A percentile compares a stretch with the other conserved stretches of the same genome.
These are phyloP conservation scores for Picus viridis DNA, from an alignment of 2,797 vertebrate species.

Conservation along the genomic window DNA sequence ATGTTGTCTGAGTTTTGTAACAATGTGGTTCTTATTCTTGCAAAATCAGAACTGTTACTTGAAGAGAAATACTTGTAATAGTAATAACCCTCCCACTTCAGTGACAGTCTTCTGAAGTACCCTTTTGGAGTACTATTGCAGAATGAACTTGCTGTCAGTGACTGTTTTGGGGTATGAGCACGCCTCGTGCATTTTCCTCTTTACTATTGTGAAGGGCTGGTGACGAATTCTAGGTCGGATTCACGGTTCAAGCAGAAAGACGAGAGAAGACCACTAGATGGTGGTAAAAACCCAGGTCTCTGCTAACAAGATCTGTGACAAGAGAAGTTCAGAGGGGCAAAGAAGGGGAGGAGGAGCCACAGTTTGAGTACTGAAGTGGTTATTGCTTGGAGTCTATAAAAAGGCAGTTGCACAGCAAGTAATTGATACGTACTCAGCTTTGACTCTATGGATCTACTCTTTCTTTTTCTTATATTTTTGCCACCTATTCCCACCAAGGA, in stretches of 20 bases:
- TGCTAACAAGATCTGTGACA: not conserved
- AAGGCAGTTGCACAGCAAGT: constrained; percentile 63
- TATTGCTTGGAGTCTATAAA: constrained; percentile 73
- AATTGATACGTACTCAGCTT: constrained; percentile 48
- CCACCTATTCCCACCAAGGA: not conserved
- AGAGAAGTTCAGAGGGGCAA: constrained; percentile 30
- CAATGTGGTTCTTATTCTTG: not conserved
- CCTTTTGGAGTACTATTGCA: not conserved
- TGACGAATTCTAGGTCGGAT: not conserved
- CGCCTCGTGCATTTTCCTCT: not conserved
- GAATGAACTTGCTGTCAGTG: not conserved
- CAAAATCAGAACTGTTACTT: not conserved
- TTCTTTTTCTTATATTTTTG: constrained; percentile 45
- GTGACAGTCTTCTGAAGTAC: not conserved
- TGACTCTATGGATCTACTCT: constrained; percentile 63
- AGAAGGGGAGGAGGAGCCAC: constrained; percentile 66
- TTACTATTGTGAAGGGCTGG: not conserved
- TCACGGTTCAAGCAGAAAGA: not conserved
- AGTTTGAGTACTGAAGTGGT: constrained; percentile 45
- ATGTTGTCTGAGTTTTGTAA: not conserved
- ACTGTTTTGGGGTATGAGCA: not conserved
- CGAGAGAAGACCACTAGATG: constrained; percentile 65
- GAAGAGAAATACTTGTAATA: not conserved
- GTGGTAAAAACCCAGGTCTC: constrained; percentile 49
- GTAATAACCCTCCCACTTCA: not conserved